Conservation (phyloP, 2,113 vertebrate species). For the Laticauda colubrina region DNA sequence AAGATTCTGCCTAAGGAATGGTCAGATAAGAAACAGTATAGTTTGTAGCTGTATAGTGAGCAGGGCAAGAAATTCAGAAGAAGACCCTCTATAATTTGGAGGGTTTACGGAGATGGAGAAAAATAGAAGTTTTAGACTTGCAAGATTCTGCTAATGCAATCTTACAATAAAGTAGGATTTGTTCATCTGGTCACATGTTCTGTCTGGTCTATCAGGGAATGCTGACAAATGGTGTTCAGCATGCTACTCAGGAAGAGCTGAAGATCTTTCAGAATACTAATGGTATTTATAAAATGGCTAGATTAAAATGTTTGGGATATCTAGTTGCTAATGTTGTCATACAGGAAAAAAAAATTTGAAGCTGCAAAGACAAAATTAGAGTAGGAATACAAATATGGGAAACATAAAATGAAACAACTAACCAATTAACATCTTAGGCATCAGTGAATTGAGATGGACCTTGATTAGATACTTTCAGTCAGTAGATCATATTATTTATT, state of each 20-base stretch:
- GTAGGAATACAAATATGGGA: neutral
- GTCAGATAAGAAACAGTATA: too few relatives aligned
- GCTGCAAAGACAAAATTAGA: neutral
- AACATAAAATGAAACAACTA: neutral
- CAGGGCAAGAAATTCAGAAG: too few relatives aligned
- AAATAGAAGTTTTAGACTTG: too few relatives aligned
- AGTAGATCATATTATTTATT: neutral
- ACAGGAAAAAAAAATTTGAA: neutral
- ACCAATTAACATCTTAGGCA: neutral
- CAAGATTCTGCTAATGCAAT: too few relatives aligned
- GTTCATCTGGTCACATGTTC: too few relatives aligned
- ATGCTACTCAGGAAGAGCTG: neutral
- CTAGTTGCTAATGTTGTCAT: neutral
- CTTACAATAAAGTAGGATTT: too few relatives aligned
- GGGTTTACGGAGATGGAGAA: too few relatives aligned
- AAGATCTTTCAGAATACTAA: neutral
- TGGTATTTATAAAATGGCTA: neutral
- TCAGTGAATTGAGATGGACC: neutral
- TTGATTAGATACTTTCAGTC: neutral
- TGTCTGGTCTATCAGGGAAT: too few relatives aligned
- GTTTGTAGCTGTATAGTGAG: too few relatives aligned
- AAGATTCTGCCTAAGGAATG: too few relatives aligned
- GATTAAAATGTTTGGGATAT: neutral
- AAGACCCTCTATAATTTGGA: too few relatives aligned
- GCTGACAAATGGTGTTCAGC: neutral